Base-by-base conservation (phyloP, 35 echinoderm and acorn worm genomes). In the Eucidaris tribuloides region DNA sequence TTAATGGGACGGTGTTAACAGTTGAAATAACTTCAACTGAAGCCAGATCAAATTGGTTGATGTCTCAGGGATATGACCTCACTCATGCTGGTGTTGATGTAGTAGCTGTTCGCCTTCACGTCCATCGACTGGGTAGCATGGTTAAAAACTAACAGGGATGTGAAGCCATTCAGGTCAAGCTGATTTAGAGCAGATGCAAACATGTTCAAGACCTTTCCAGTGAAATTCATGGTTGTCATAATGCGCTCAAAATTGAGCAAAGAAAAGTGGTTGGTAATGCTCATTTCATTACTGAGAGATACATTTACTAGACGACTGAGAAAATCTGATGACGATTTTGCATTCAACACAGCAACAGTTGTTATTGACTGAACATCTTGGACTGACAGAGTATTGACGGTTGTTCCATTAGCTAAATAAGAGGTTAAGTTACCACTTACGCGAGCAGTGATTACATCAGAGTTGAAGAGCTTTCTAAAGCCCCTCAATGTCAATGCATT, bases 381-480 rank as follows among this genome's bases (percentile, higher is more conserved):
- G 7, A 72, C 40, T 23, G 43, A 35, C 32, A 72, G 20, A 33
- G 66, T 72, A 40, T 25, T 42, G 66, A 33, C 25, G 6, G 76
- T 54, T 7, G 23, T 46, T 59, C 57, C 56, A 20, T 78, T 46
- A 1, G 76, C 39, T 24, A 54, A 48, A 20, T 42, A 36, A 62
- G 82, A 79, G 42, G 81, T 60, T n/a, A 91, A 65, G 44, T 91
- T 91, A 19, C 33, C 66, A 11, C 33, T 40, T 40, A 72, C 40
- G 43, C 37, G 66, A 13, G 33, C 66, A 6, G 82, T 34, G 42
- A 84, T 71, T 19, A 36, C 82, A 70, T 84, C 61, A 46, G 71
- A 84, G 61, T 84, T 32, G 30, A 65, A 84, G 7, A 71, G 37
- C 45, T 29, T 44, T 39, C 61, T 22, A 48, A 88, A 88, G 62